These are phyloP conservation scores for Zonitis immaculata DNA, from an alignment of 2,888 invertebrate species.

Conservation along the genomic window DNA sequence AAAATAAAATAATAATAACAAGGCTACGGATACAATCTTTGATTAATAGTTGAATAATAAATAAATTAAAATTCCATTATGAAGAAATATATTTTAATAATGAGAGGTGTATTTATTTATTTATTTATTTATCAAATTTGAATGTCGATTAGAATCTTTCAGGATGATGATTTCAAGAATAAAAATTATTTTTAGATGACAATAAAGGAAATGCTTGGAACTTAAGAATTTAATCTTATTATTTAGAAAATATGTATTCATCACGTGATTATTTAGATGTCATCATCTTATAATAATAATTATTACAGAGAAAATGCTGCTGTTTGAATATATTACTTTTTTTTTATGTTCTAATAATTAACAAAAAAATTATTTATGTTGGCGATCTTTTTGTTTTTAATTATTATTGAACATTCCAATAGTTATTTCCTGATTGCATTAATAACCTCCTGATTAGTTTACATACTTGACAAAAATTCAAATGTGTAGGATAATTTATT, in stretches of 20 bases:
- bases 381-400: not conserved
- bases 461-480: not conserved
- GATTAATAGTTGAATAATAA: not conserved
- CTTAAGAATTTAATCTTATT: not conserved
- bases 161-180: too few relatives aligned
- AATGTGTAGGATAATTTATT: not conserved
- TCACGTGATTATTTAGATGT: not conserved
- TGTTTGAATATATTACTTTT: too few relatives aligned
- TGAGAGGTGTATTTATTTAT: not conserved
- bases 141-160: too few relatives aligned
- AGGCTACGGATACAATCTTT: not conserved
- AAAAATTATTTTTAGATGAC: not conserved
- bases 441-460: not conserved
- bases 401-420: not conserved
- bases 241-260: not conserved
- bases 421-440: not conserved
- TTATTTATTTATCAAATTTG: too few relatives aligned
- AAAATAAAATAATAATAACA: not conserved
- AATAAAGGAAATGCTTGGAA: not conserved
- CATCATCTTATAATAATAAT: not conserved
- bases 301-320: not conserved
- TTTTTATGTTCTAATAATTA: too few relatives aligned
- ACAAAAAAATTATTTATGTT: too few relatives aligned
- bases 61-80: not conserved
- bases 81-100: not conserved